Evolutionary conservation across 2,888 invertebrate species (phyloP), one percentile per base, ranked within the genome.

Genomic region (Chrysina gloriosa): DNA sequence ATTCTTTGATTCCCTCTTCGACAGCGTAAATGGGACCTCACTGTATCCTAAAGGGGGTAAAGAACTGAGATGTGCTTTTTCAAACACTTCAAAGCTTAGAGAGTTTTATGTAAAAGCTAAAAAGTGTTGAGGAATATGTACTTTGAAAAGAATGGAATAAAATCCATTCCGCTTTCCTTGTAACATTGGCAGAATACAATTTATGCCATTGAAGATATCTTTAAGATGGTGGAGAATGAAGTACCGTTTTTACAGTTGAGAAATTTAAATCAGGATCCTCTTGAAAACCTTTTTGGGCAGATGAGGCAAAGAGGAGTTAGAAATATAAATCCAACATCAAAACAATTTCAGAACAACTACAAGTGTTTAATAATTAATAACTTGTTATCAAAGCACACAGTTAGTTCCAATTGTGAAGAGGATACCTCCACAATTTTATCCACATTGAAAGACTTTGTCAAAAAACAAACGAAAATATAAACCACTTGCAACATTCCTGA

Each of bases 181-280:
- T 36, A 21, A 29, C 68, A 70, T 52, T 70, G 48, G 63, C 58
- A 66, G 6, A 5, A n/a, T 9, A 70, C 68, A 19, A 27, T 70
- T 3, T 21, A 63, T 63, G 58, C 52, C 14, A 23, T 70, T n/a
- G 9, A 54, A 52, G 31, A 54, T 23, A 25, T 69, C 6, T 58
- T n/a, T 29, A 70, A 39, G 16, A 9, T 68, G 23, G 5, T 47
- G 5, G 36, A 23, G 16, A 42, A 42, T 11, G n/a, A 42, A 2
- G 7, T 4, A 11, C 25, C 56, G 1, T 47, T 31, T 21, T 72
- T 7, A n/a, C n/a, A n/a, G n/a, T n/a, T n/a, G n/a, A n/a, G n/a
- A n/a, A n/a, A n/a, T n/a, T n/a, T n/a, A n/a, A 71, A 69, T 58
- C 71, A 71, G 45, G 72, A 72, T 50, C 71, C 68, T 1, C 23